Evolutionary conservation across 92 coral and sea anemone species (phyloP).

Genomic region (Siderastrea radians): DNA sequence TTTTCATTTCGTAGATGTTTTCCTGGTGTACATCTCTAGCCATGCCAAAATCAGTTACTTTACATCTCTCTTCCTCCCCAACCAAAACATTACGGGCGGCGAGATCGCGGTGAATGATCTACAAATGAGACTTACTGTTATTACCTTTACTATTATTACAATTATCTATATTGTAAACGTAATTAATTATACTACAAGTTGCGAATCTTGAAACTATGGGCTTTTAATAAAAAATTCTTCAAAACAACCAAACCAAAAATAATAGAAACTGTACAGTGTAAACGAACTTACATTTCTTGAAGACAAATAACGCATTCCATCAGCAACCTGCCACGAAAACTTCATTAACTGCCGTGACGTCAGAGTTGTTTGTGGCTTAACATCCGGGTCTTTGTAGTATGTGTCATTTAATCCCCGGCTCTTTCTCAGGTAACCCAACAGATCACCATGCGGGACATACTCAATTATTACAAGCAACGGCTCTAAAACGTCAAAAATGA

Average conservation of each 20-base stretch:
- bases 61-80: neutral
- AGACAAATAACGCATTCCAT: conserved; percentile 1
- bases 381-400: neutral
- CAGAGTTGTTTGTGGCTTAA: neutral
- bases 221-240: no score
- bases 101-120: neutral
- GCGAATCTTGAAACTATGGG: no score
- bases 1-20: neutral
- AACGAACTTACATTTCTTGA: neutral
- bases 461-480: neutral
- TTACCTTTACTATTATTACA: no score
- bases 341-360: neutral
- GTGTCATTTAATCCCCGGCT: conserved; percentile 4
- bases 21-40: neutral
- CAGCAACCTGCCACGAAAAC: neutral
- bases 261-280: no score
- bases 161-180: no score
- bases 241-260: no score
- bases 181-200: no score
- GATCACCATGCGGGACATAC: conserved; percentile 9
- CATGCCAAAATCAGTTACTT: neutral
- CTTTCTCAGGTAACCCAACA: conserved; percentile 1
- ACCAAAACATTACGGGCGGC: neutral
- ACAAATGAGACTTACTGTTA: no score
- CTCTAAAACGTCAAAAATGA: no score